Percentiles rank a stretch among this genome's conserved stretches.
Evolutionary conservation across 2,113 vertebrate species (phyloP).

Genomic region (Melierax canorus): DNA sequence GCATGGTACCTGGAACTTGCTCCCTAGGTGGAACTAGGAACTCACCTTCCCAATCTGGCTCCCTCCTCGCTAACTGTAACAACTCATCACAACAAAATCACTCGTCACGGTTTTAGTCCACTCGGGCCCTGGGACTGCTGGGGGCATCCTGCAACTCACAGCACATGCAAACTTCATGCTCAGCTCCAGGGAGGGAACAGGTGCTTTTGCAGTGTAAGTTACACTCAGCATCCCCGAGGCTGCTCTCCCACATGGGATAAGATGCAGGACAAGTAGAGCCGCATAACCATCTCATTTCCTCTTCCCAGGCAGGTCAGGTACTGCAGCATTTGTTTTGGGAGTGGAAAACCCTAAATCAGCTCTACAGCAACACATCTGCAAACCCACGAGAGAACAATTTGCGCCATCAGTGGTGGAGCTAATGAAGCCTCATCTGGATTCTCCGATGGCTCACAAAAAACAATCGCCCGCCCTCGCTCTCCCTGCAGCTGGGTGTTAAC

Average conservation of each 20-base stretch:
- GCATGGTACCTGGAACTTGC: neutral
- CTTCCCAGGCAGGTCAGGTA: neutral
- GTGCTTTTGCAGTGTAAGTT: neutral
- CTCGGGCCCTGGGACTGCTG: neutral
- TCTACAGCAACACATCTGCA: neutral
- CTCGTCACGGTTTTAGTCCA: neutral
- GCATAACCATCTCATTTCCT: neutral
- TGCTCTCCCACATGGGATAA: neutral
- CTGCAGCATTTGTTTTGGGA: neutral
- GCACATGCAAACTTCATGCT: neutral
- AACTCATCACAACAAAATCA: neutral
- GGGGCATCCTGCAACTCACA: neutral
- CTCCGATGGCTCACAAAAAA: neutral
- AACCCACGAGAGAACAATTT: neutral
- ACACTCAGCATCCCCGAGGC: neutral
- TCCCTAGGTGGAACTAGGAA: neutral
- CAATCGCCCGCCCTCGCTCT: neutral
- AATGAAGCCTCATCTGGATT: neutral
- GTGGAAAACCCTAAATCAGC: neutral
- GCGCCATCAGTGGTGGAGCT: neutral
- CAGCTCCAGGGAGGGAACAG: neutral
- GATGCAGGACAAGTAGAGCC: neutral
- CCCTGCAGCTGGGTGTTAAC: neutral
- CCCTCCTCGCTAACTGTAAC: neutral
- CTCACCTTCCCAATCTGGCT: neutral